Evolutionary conservation across 2,113 vertebrate species (phyloP), one percentile per base, ranked within the genome.

Genomic region (Seriola quinqueradiata): DNA sequence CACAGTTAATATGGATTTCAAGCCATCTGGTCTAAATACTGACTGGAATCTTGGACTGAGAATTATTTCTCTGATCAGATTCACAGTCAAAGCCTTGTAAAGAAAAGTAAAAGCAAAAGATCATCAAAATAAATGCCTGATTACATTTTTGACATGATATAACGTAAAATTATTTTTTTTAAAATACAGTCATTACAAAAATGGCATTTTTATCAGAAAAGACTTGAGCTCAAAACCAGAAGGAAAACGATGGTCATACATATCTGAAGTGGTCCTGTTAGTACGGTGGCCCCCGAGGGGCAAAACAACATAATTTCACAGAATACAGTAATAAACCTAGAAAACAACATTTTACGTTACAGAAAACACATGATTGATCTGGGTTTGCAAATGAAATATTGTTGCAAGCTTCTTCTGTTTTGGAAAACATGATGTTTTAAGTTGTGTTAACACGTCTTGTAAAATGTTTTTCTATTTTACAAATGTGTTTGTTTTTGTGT

Each of bases 81-180:
- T 68, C 14, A 59, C 83, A 71, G 25, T 55, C 48, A 42, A 69
- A 63, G 40, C 59, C 25, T 44, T 42, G 8, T 7, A 46, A 54
- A 55, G 8, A 48, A 46, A 57, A 58, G 16, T n/a, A 23, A 57
- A 0, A 34, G 40, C 12, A 59, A 65, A 46, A 48, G 11, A 28
- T 48, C 3, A 34, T 21, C 10, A 28, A 67, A 81, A 38, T 28
- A 67, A 50, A 59, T 55, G 17, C 10, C 5, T 42, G 21, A 65
- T 46, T 34, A 4, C n/a, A n/a, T 38, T 25, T 61, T 17, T 52
- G 57, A 65, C 7, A 14, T 36, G 52, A 59, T 11, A 10, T 42
- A 32, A 7, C 1, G 0, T 38, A 34, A 23, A 34, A 79, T 59
- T 2, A 54, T 7, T 17, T 7, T 13, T 7, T 17, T 7, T 13